These are phyloP conservation scores for Morbakka virulenta DNA, from an alignment of 30 jellyfish, hydroid and myxozoan species.

Conservation along the genomic window DNA sequence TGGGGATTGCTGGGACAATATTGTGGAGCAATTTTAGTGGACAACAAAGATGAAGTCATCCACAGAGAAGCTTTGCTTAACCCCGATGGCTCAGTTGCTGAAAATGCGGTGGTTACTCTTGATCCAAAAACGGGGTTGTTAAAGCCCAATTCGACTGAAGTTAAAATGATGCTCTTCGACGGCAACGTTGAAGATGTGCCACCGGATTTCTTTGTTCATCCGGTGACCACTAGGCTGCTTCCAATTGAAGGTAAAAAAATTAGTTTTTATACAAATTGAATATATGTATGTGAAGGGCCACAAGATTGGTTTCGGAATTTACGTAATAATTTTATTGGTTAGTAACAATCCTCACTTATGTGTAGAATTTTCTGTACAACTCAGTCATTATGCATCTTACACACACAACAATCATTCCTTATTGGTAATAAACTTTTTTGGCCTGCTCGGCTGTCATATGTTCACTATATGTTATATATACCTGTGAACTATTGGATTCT, in stretches of 20 bases:
- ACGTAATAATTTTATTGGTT: too few species aligned
- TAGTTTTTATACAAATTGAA: background rate
- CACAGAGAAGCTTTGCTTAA: conserved; percentile 64
- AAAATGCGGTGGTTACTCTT: conserved; percentile 35
- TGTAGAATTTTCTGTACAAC: too few species aligned
- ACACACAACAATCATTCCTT: too few species aligned
- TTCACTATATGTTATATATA: too few species aligned
- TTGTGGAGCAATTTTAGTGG: conserved; percentile 76
- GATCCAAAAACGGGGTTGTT: conserved; percentile 88
- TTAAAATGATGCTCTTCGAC: conserved; percentile 70
- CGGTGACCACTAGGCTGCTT: conserved; percentile 76
- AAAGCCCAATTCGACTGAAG: conserved; percentile 55
- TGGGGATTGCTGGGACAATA: conserved; percentile 86
- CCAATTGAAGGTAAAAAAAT: conserved; percentile 86
- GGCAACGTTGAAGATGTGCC: conserved; percentile 79
- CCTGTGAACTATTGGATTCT: too few species aligned
- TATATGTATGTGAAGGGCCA: background rate
- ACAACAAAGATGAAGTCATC: conserved; percentile 56
- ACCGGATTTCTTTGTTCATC: conserved; percentile 87
- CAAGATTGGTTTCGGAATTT: too few species aligned
- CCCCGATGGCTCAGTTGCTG: conserved; percentile 77
- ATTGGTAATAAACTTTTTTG: too few species aligned
- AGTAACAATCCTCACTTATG: too few species aligned
- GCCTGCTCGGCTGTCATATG: too few species aligned
- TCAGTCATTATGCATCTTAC: too few species aligned